Base-by-base conservation (phyloP, 2,888 invertebrate species). In the Zaprionus obscuricornis region DNA sequence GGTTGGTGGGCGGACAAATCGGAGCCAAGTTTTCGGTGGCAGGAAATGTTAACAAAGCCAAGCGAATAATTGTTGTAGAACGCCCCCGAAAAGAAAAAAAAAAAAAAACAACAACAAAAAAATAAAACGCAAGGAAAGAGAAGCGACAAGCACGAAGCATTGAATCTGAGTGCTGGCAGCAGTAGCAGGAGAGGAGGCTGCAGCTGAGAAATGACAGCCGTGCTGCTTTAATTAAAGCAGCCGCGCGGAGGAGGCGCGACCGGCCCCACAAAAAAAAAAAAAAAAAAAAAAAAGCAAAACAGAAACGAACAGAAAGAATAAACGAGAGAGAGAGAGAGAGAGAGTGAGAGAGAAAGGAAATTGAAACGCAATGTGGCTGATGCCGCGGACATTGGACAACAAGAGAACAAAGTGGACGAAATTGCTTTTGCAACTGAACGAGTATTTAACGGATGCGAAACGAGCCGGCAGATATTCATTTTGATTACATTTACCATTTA, bases 401-500 rank as follows among this genome's bases (percentile, higher is more conserved):
- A 67, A n/a, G n/a, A n/a, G 85, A 84, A 84, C 74, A 84, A 86
- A 81, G 82, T 81, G 82, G 86, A 81, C 86, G 77, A 79, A 84
- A 86, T 81, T 84, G 84, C 84, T 84, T 74, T 85, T 85, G 67
- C 57, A 74, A 67, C 42, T 66, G 58, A 66, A 66, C 40, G 63
- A 66, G 55, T 60, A 49, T 54, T 74, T 74, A 55, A 50, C 57
- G 58, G 65, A 62, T 58, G 49, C 47, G 50, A 24, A 17, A 37
- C 42, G 26, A 40, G 43, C 46, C 31, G 55, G 26, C 33, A 42
- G 59, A 54, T 55, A 79, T 72, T 63, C 60, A 72, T 81, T 77
- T 81, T 82, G 77, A 74, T 67, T 76, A 84, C 70, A 73, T 69
- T 76, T 73, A 73, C 77, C 69, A 59, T 54, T 54, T 56, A 58